phyloP scores from a whole-genome alignment of 2,888 invertebrate genomes.

The Tolmerus cingulatus region DNA sequence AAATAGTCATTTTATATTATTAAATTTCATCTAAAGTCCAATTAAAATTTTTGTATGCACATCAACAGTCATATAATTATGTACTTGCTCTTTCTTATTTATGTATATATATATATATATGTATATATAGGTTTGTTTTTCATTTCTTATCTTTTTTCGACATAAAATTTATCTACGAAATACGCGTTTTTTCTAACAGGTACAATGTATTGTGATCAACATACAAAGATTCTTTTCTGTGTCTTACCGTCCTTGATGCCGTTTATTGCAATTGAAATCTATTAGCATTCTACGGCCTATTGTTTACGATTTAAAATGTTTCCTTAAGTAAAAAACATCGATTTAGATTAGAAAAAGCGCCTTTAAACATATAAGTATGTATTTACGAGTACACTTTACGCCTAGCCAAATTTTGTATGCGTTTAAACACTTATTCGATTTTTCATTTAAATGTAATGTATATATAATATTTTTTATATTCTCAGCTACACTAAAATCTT shows the following conservation, averaged over 20 bases:
- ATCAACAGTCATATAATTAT: neutral
- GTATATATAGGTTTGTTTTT: neutral
- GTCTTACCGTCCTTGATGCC: neutral
- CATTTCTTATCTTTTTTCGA: neutral
- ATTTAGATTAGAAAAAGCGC: conserved; percentile 32
- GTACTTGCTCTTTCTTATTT: neutral
- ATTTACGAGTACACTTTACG: neutral
- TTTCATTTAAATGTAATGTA: neutral
- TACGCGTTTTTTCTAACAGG: conserved; percentile 46
- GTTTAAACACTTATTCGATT: conserved; percentile 20
- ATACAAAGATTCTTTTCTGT: conserved; percentile 39
- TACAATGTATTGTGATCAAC: conserved; percentile 46
- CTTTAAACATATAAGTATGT: conserved; percentile 8
- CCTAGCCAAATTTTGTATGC: conserved; percentile 13
- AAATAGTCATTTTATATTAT: neutral
- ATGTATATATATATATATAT: neutral
- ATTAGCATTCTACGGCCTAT: neutral
- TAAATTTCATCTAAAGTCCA: neutral
- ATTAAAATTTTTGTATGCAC: neutral
- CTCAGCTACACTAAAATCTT: neutral
- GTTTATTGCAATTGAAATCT: conserved; percentile 1
- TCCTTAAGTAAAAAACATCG: conserved; percentile 45
- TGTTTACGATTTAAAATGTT: conserved; percentile 7
- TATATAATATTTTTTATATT: neutral
- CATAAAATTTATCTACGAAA: conserved; percentile 1